Percentiles rank a stretch among this genome's conserved stretches.
Evolutionary conservation across 2,113 vertebrate species (phyloP).

Genomic region (Mustelus asterias): DNA sequence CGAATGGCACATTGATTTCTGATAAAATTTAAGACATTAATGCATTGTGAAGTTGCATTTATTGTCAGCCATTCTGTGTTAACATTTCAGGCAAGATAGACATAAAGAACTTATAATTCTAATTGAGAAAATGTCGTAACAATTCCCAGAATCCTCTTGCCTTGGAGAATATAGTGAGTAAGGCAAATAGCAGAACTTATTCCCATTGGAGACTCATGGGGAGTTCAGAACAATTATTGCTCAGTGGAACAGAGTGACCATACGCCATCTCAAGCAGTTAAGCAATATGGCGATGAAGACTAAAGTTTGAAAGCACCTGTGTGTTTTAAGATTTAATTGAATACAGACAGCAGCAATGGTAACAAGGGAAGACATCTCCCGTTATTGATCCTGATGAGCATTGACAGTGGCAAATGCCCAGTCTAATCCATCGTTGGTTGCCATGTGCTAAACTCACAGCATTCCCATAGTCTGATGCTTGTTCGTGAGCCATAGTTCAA

Average conservation of each 20-base stretch:
- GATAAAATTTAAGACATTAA: neutral
- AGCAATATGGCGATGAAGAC: neutral
- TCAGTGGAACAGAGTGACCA: neutral
- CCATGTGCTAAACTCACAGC: neutral
- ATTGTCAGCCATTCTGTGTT: neutral
- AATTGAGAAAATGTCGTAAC: neutral
- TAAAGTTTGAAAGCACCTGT: neutral
- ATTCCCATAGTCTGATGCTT: neutral
- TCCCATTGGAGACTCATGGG: neutral
- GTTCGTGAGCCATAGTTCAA: neutral
- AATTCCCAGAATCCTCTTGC: neutral
- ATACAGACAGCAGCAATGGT: neutral
- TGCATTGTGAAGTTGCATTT: neutral
- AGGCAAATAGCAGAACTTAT: neutral
- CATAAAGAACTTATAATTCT: neutral
- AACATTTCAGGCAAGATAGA: neutral
- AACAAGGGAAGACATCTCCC: neutral
- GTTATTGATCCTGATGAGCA: neutral
- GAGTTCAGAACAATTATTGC: neutral
- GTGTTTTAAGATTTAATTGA: neutral
- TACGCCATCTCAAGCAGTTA: neutral
- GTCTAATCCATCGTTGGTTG: neutral
- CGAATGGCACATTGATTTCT: neutral
- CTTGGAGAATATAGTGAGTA: neutral
- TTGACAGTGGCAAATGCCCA: neutral